Base-by-base conservation (phyloP, 2,888 invertebrate genomes). In the Amblyteles armatorius region DNA sequence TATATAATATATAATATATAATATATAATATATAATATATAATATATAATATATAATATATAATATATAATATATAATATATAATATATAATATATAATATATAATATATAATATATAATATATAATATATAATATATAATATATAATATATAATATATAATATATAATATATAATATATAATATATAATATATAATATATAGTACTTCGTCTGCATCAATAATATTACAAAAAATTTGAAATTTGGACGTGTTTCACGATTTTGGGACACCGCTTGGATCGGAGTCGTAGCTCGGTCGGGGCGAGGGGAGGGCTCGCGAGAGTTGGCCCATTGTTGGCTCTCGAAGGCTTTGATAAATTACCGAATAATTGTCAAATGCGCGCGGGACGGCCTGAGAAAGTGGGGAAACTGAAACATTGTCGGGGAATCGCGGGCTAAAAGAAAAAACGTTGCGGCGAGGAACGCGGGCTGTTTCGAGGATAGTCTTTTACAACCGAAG, bases 341-440 rank as follows among this genome's bases (percentile, higher is more conserved):
- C 85, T 90, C 89, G 88, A 90, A 48, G 89, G 91, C 92, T 91
- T 93, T 94, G 94, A 94, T 94, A 94, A 94, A 94, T 94, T 94
- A 93, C 92, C 93, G 93, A 94, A 93, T 94, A 94, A 94, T 94
- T 93, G 93, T 93, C 92, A 93, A 93, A 92, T 91, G 90, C 83
- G 77, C 76, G 78, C 77, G 71, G 69, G 52, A 22, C 91, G 88
- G 91, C 88, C 74, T 88, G 85, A 67, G 82, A 74, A 82, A 78
- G 80, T 67, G 68, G 63, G 84, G 69, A 82, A 82, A 88, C 86
- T 80, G 76, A 83, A 86, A 73, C 52, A 36, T 71, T 48, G 26
- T 63, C 68, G 63, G 52, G 55, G 73, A 83, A 73, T 81, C 63
- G 69, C 63, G 69, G 44, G 40, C 40, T 52, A 71, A 57, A 57